Evolutionary conservation across 1,140 invertebrate species (phyloP), one percentile per base, ranked within the genome.

Genomic region (Drosophila tani): DNA sequence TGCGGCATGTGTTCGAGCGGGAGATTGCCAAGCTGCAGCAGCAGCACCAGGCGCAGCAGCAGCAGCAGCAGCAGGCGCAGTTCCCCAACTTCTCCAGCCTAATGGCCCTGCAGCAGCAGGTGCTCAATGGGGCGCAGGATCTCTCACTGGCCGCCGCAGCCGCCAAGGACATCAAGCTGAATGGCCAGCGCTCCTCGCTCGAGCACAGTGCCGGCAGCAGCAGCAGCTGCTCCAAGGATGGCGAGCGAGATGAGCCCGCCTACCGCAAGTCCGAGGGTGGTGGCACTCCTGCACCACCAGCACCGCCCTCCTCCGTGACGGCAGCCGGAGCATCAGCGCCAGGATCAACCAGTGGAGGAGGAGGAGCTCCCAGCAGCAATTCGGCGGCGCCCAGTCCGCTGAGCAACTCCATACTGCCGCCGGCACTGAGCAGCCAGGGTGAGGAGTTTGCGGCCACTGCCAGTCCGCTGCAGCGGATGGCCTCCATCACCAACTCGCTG

Each of bases 401-500:
- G 0, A 96, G 96, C 12, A 97, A 97, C 92, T 95, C 96, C 7
- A 97, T 97, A 79, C 93, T 97, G 76, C 97, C 97, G 55, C 97
- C 96, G 0, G 96, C 96, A 1, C 95, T 96, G 91, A 96, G 95
- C 41, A 90, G 53, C 40, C 85, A 88, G 1, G 95, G 94, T 53
- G 97, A 97, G 75, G 97, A 97, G 91, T 97, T 97, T 75, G 95
- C 95, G 8, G 96, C 96, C 3, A 96, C 96, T 2, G 97, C 97
- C 3, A 98, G 97, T 91, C 98, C 98, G 1, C 94, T 99, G 15
- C 98, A 99, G 93, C 94, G 98, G 80, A 99, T 99, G 98, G 98
- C 98, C 56, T 99, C 97, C 62, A 99, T 99, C 74, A 99, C 98
- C 27, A 99, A 99, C 91, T 98, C 98, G 60, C 94, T 99, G 71